Conservation (phyloP, 2,113 vertebrate species). For the Platycercus adscitus region DNA sequence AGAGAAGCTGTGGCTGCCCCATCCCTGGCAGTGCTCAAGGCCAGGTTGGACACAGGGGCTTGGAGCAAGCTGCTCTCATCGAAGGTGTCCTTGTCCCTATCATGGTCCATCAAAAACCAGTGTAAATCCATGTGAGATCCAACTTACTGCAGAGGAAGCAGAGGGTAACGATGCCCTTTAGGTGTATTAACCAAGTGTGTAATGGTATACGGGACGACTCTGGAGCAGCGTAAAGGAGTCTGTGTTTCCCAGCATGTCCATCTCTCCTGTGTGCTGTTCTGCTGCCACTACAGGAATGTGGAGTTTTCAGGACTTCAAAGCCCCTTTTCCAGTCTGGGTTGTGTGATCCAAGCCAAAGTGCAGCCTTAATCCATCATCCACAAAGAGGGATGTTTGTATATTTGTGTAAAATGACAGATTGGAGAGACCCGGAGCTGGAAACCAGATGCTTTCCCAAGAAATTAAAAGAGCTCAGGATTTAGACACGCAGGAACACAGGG, state of each 20-base stretch:
- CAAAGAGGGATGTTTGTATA: conserved; percentile 43
- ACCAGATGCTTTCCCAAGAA: conserved; percentile 67
- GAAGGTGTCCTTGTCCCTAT: not conserved
- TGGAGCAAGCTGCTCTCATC: not conserved
- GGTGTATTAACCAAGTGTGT: not conserved
- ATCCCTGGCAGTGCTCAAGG: not conserved
- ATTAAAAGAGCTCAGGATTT: not conserved
- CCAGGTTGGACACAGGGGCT: not conserved
- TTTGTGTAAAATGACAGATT: conserved; percentile 52
- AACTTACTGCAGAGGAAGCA: not conserved
- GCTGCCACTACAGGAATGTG: not conserved
- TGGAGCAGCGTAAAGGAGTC: not conserved
- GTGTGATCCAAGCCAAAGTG: conserved; percentile 6
- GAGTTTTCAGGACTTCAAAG: conserved; percentile 4
- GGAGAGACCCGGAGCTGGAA: conserved; percentile 37
- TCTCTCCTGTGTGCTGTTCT: not conserved
- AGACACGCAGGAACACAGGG: not conserved
- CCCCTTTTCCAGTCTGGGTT: conserved; percentile 11
- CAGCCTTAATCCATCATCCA: conserved; percentile 38
- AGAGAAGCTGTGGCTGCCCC: too few species aligned
- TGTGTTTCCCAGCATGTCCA: not conserved
- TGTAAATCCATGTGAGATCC: not conserved
- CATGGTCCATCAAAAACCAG: not conserved
- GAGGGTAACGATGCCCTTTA: not conserved
- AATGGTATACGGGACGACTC: rapidly evolving